phyloP scores from a whole-genome alignment of 2,888 invertebrate species.

The Drosophila picticornis region DNA sequence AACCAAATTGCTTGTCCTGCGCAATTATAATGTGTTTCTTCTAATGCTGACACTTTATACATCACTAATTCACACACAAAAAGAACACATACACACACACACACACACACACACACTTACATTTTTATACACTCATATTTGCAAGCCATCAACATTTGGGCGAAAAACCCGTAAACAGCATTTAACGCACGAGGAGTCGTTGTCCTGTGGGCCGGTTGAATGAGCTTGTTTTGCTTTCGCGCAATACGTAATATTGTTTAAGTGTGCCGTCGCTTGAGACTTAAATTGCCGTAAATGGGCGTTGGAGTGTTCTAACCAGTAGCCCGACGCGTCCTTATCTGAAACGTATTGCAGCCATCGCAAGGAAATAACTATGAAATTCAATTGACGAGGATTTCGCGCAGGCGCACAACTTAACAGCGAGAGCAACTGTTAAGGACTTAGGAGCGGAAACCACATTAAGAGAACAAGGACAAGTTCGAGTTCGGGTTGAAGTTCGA shows the following conservation, averaged over 20 bases:
- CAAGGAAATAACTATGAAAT: constrained; percentile 68
- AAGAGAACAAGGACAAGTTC: constrained; percentile 9
- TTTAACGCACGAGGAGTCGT: constrained; percentile 56
- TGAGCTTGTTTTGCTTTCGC: constrained; percentile 67
- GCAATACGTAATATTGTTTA: constrained; percentile 42
- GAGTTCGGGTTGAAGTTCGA: constrained; percentile 25
- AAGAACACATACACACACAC: constrained; percentile 10
- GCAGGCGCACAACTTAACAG: constrained; percentile 58
- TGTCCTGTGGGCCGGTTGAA: constrained; percentile 57
- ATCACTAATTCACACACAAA: constrained; percentile 31
- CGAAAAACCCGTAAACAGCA: constrained; percentile 27
- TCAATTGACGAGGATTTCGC: constrained; percentile 61
- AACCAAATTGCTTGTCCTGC: constrained; percentile 62
- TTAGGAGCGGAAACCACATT: background rate
- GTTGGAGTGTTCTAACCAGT: constrained; percentile 56
- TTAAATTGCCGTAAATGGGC: constrained; percentile 28
- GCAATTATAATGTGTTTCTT: constrained; percentile 71
- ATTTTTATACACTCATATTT: constrained; percentile 19
- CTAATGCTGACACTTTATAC: constrained; percentile 50
- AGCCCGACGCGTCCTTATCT: constrained; percentile 72
- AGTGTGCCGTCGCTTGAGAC: constrained; percentile 31
- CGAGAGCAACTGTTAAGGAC: constrained; percentile 25
- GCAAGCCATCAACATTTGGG: constrained; percentile 40
- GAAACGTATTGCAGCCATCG: constrained; percentile 67
- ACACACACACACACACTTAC: constrained; percentile 19